Percentiles rank a stretch among this genome's conserved stretches.
phyloP scores from a whole-genome alignment of 23 tunicate species.

The Phallusia fumigata region DNA sequence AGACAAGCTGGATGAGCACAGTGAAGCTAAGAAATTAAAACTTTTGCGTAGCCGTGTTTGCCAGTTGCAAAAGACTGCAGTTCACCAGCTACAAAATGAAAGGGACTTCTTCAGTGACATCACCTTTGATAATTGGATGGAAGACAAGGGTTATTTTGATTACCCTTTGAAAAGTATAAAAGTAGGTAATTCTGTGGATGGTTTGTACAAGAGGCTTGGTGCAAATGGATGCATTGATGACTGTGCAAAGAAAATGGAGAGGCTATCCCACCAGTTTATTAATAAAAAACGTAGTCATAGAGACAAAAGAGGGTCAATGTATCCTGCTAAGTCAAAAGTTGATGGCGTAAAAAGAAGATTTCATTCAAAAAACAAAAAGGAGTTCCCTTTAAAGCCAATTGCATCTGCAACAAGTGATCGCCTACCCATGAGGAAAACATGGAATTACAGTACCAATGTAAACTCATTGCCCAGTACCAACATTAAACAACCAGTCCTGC shows the following conservation, averaged over 20 bases:
- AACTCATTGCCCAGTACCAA: constrained; percentile 43
- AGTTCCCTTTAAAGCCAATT: background rate
- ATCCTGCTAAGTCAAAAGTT: background rate
- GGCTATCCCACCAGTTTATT: background rate
- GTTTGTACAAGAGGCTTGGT: constrained; percentile 38
- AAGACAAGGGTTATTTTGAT: constrained; percentile 59
- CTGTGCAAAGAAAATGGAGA: constrained; percentile 59
- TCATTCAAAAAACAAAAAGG: background rate
- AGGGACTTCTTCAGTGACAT: constrained; percentile 69
- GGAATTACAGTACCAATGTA: constrained; percentile 78
- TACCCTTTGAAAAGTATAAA: background rate
- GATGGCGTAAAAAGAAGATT: background rate
- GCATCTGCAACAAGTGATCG: background rate
- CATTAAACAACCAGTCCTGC: constrained; percentile 12
- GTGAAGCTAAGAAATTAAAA: constrained; percentile 29
- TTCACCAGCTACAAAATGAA: constrained; percentile 70
- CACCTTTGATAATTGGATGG: constrained; percentile 70
- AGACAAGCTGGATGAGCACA: constrained; percentile 16
- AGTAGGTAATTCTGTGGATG: constrained; percentile 18
- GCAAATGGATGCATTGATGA: constrained; percentile 69
- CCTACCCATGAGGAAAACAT: background rate
- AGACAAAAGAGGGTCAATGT: background rate
- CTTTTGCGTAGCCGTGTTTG: constrained; percentile 15
- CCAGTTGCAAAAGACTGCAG: constrained; percentile 56
- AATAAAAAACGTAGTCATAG: background rate